Evolutionary conservation across 1,140 invertebrate genomes (phyloP), one percentile per base, ranked within the genome.

Genomic region (Brachystomella parvula): DNA sequence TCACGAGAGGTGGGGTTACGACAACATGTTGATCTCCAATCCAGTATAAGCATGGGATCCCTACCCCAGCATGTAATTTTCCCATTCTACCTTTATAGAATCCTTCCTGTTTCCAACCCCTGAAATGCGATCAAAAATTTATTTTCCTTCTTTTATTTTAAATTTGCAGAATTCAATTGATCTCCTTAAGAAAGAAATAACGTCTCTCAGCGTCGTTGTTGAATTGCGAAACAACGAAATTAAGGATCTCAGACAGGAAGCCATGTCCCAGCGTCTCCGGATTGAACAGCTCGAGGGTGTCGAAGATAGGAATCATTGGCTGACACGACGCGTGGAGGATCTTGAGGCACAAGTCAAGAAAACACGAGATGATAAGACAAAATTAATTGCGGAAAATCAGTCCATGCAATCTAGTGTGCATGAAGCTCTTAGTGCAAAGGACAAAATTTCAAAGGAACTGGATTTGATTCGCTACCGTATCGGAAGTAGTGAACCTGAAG

Each of bases 271-370:
- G 19, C 32, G 61, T n/a, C 29, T 32, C 39, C 30, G 44, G 15
- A n/a, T 60, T 19, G 68, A 72, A 49, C 64, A 67, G 31, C 59
- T 69, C 17, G 32, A 44, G 33, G 17, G 17, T 2, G 30, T 56
- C 2, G 66, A 58, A 30, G 71, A 69, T 26, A 58, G 67, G 30
- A 69, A 64, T 17, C 66, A 69, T 35, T 17, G 30, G 24, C 47
- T 67, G n/a, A 1, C 31, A n/a, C 64, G 49, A 12, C 66, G 64
- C 60, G 63, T 72, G 28, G 71, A 72, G 35, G 71, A 69, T 57
- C 47, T 72, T 17, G 62, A 69, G 39, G 71, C 71, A 26, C 71
- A 72, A 39, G 29, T 72, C 2, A 49, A 62, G 26, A 72, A 72
- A 44, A 56, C 61, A 33, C 47, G 65, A 35, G 49, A 33, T 15